phyloP scores from a whole-genome alignment of 2,888 invertebrate genomes.

The Margaritifera margaritifera region DNA sequence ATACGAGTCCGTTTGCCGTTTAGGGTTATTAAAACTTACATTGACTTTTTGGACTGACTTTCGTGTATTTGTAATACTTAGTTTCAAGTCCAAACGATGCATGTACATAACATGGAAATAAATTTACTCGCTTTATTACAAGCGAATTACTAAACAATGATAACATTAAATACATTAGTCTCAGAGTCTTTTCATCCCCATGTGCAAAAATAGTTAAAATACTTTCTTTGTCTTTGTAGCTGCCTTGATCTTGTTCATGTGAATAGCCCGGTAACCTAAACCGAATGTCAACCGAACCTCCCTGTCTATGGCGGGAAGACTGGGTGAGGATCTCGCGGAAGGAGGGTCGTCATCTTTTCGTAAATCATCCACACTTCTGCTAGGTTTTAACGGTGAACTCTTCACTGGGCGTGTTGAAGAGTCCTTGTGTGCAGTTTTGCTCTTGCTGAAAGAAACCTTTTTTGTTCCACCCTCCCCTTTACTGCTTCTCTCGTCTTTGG shows the following conservation, averaged over 20 bases:
- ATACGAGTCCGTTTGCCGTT: too few species aligned
- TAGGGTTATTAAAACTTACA: too few species aligned
- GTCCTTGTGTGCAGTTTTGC: conserved; percentile 17
- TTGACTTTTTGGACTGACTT: too few species aligned
- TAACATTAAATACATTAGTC: too few species aligned
- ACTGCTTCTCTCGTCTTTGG: neutral
- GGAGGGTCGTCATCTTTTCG: conserved; percentile 13
- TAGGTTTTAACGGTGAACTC: conserved; percentile 17
- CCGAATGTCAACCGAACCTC: conserved; percentile 33
- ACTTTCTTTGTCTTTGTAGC: conserved; percentile 18
- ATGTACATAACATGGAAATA: too few species aligned
- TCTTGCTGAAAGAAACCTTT: conserved; percentile 9
- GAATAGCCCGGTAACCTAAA: conserved; percentile 37
- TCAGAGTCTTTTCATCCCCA: too few species aligned
- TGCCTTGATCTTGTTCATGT: conserved; percentile 38
- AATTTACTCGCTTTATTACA: too few species aligned
- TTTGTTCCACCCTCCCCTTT: neutral
- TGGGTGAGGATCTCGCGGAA: conserved; percentile 31
- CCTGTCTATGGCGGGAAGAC: conserved; percentile 31
- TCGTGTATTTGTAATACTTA: too few species aligned
- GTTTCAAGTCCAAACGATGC: too few species aligned
- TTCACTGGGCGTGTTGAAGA: conserved; percentile 1
- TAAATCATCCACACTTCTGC: conserved; percentile 44
- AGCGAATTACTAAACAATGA: too few species aligned
- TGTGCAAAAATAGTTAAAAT: too few species aligned